These are phyloP conservation scores for Bellardia bayeri DNA, from an alignment of 2,888 invertebrate species.

Conservation along the genomic window DNA sequence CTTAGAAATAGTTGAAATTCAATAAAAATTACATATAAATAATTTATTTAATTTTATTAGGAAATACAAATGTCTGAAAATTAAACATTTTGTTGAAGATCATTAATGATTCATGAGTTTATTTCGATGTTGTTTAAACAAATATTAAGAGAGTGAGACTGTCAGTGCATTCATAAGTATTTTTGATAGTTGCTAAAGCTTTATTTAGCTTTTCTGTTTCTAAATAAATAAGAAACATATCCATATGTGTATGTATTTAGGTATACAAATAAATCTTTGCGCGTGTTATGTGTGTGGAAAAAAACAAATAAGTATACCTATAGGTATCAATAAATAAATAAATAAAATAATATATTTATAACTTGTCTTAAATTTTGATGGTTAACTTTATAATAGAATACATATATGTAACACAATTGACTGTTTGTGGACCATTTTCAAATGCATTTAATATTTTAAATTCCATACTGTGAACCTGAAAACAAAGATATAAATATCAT, in stretches of 20 bases:
- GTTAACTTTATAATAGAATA: too few species aligned
- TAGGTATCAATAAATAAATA: too few species aligned
- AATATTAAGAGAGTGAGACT: not conserved
- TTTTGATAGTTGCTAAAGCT: not conserved
- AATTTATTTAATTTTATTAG: slow-evolving; percentile 2
- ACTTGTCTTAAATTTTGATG: too few species aligned
- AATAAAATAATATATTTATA: too few species aligned
- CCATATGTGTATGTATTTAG: too few species aligned
- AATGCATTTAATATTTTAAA: too few species aligned
- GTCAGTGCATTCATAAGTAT: not conserved
- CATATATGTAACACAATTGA: too few species aligned
- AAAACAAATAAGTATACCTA: too few species aligned
- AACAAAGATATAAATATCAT: too few species aligned
- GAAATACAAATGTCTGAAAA: not conserved
- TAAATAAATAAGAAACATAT: slow-evolving; percentile 1
- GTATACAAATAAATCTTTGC: slow-evolving; percentile 3
- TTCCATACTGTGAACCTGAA: too few species aligned
- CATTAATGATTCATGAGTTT: slow-evolving; percentile 13
- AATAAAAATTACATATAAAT: not conserved
- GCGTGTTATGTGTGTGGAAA: not conserved
- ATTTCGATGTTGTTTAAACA: not conserved
- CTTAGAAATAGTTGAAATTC: not conserved
- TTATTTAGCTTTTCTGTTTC: not conserved
- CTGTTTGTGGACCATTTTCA: too few species aligned
- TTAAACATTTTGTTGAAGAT: not conserved